Base-by-base conservation (phyloP, 2,113 vertebrate genomes). In the Grammomys surdaster region DNA sequence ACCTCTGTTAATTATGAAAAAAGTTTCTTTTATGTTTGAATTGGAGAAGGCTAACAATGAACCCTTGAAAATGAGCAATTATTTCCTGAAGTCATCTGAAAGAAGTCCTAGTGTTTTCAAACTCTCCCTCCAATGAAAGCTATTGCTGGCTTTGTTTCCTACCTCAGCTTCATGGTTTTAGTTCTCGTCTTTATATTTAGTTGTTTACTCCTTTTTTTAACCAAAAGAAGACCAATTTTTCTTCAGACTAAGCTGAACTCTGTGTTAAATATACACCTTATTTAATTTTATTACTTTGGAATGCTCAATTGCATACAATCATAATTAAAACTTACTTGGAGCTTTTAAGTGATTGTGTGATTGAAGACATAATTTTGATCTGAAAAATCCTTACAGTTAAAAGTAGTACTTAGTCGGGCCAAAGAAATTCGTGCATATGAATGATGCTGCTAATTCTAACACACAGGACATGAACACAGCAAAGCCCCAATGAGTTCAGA, bases 261-360 rank as follows among this genome's bases (percentile, higher is more conserved):
- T 95, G 88, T 78, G 22, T 87, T 87, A 73, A 82, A 31, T 77
- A 31, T 31, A 51, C 26, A 51, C 19, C 28, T 77, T 86, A 20
- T 54, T 95, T 85, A 67, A 40, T 93, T 77, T 43, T 69, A 76
- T 89, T 51, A 51, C 63, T 77, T 90, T 67, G 31, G 28, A 72
- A 75, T 81, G 87, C 26, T 11, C 0, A n/a, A 51, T 78, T 78
- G 40, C 51, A 33, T 51, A 51, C 24, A n/a, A 77, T 13, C 82
- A 63, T 0, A 48, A 81, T 88, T 90, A 93, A 84, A 67, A 43
- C 28, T 82, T 36, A 48, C 22, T 78, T 72, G 67, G 26, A 88
- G 69, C 70, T 73, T 43, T 73, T 72, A 63, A 75, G 33, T 77
- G 28, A 63, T 73, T 5, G 5, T 73, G 65, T 91, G 73, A 70